Conservation (phyloP, 2,797 vertebrate species). For the Garrulus glandarius region DNA sequence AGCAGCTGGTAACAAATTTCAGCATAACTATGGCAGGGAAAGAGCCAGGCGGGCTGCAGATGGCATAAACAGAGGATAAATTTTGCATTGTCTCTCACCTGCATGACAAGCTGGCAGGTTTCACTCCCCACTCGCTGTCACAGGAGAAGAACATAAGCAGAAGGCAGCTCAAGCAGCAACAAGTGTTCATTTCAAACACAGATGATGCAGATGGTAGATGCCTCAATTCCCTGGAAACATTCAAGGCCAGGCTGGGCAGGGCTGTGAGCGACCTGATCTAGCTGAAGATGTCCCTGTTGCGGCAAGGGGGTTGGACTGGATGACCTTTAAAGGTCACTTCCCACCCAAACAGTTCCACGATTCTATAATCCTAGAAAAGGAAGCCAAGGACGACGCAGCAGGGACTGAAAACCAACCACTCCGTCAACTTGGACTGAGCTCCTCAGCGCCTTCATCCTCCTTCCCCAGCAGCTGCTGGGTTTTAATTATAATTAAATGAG, state of each 20-base stretch:
- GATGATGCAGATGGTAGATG: not conserved
- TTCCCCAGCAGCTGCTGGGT: conserved; percentile 76
- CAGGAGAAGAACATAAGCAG: not conserved
- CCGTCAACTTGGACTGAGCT: not conserved
- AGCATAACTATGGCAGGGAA: not conserved
- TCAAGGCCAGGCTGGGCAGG: not conserved
- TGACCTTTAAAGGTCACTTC: not conserved
- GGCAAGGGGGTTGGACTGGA: not conserved
- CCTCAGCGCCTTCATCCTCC: not conserved
- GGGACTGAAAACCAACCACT: conserved; percentile 6
- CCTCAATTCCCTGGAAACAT: not conserved
- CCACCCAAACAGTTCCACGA: not conserved
- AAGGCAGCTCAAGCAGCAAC: not conserved
- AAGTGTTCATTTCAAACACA: not conserved
- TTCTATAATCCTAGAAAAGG: not conserved
- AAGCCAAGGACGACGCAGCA: not conserved
- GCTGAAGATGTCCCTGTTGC: not conserved
- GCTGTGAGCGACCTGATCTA: not conserved
- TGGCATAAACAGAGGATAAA: not conserved
- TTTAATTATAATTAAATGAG: conserved; percentile 89
- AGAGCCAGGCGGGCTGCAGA: not conserved
- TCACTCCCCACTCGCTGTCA: not conserved
- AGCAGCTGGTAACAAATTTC: not conserved
- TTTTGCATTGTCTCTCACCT: not conserved
- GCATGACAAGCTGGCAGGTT: not conserved